A percentile compares a stretch with the other conserved stretches of the same genome.
These are phyloP conservation scores for Recurvirostra avosetta DNA, from an alignment of 2,113 vertebrate genomes.

Conservation along the genomic window DNA sequence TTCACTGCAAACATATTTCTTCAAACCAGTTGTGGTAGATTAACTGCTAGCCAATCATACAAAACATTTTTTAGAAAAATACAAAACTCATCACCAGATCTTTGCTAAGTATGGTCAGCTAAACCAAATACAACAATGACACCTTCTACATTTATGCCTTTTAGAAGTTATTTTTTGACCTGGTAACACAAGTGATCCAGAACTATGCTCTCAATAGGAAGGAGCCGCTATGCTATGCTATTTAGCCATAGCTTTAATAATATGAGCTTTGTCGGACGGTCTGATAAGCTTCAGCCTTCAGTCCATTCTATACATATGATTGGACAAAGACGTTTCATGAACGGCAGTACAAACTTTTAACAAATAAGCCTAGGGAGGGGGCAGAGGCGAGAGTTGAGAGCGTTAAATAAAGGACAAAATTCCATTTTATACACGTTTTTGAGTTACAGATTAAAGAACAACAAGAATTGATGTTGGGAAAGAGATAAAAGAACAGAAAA, in stretches of 20 bases:
- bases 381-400: not conserved
- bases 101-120: not conserved
- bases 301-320: accelerated
- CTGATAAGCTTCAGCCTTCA: not conserved
- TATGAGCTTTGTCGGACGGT: not conserved
- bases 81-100: not conserved
- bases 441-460: not conserved
- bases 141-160: not conserved
- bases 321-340: not conserved
- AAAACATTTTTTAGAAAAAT: not conserved
- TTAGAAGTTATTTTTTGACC: not conserved
- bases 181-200: not conserved
- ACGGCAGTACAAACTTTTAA: not conserved
- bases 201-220: not conserved
- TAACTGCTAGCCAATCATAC: not conserved
- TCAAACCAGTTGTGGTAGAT: not conserved
- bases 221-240: not conserved
- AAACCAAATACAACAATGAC: not conserved
- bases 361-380: not conserved
- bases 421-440: not conserved
- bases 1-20: not conserved
- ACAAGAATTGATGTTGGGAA: not conserved
- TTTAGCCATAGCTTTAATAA: not conserved
- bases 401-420: not conserved
- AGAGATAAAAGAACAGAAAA: not conserved